phyloP scores from a whole-genome alignment of 30 jellyfish, hydroid and myxozoan genomes.

The Cassiopea xamachana region DNA sequence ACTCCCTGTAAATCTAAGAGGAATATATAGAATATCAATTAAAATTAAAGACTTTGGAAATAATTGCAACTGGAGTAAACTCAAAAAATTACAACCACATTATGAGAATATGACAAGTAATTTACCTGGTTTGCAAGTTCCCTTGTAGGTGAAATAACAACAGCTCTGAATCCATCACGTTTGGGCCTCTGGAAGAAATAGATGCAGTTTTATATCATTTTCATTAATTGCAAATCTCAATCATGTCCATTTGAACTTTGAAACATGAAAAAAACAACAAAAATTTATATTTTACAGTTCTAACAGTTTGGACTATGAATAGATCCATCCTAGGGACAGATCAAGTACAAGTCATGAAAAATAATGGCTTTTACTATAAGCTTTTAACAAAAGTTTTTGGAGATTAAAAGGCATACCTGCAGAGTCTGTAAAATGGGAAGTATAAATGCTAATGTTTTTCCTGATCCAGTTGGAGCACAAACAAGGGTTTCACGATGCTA shows the following conservation, averaged over 20 bases:
- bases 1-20: conserved; percentile 85
- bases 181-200: conserved; percentile 75
- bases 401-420: conserved; percentile 54
- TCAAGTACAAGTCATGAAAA: too few relatives aligned
- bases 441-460: conserved; percentile 94
- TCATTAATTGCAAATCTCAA: too few relatives aligned
- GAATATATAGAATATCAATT: not conserved
- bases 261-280: too few relatives aligned
- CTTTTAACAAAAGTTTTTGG: too few relatives aligned
- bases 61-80: not conserved
- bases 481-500: conserved; percentile 92
- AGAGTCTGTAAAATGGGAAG: conserved; percentile 79
- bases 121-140: conserved; percentile 95
- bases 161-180: conserved; percentile 88
- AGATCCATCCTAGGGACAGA: too few relatives aligned
- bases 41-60: not conserved
- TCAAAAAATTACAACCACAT: too few relatives aligned
- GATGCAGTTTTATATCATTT: not conserved
- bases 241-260: too few relatives aligned
- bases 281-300: too few relatives aligned
- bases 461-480: conserved; percentile 99
- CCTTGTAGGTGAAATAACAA: conserved; percentile 93
- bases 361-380: too few relatives aligned
- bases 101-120: not conserved
- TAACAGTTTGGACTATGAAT: too few relatives aligned